These are phyloP conservation scores for Notocelia uddmanniana DNA, from an alignment of 2,888 invertebrate genomes.

Conservation along the genomic window DNA sequence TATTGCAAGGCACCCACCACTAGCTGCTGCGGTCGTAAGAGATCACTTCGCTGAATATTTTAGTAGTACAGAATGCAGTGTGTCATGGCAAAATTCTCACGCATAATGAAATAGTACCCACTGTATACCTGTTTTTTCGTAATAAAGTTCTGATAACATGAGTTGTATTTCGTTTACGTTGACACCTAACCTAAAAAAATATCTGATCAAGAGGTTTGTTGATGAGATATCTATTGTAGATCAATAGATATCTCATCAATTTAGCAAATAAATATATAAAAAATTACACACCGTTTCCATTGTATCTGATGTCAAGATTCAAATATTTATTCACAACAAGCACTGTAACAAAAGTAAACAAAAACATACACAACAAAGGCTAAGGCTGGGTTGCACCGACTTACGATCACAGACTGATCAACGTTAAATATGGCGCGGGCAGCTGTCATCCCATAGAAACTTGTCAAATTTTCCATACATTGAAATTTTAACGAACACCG, in stretches of 20 bases:
- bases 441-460: no score
- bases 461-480: no score
- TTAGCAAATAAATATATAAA: slow-evolving; percentile 28
- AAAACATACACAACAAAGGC: no score
- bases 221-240: slow-evolving; percentile 16
- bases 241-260: slow-evolving; percentile 24
- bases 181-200: slow-evolving; percentile 21
- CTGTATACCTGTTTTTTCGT: slow-evolving; percentile 24
- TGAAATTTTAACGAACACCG: no score
- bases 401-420: no score
- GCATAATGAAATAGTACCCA: slow-evolving; percentile 39
- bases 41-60: slow-evolving; percentile 46
- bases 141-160: slow-evolving; percentile 24
- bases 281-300: slow-evolving; percentile 23
- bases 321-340: no score
- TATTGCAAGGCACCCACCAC: slow-evolving; percentile 21
- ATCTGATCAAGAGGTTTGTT: no score
- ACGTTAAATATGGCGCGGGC: no score
- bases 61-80: slow-evolving; percentile 45
- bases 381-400: no score
- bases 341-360: no score
- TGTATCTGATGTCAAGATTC: slow-evolving; percentile 22
- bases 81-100: slow-evolving; percentile 46
- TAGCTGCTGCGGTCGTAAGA: slow-evolving; percentile 38
- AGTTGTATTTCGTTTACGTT: slow-evolving; percentile 20